Conservation (phyloP, 2,113 vertebrate species). For the Eptesicus fuscus region DNA sequence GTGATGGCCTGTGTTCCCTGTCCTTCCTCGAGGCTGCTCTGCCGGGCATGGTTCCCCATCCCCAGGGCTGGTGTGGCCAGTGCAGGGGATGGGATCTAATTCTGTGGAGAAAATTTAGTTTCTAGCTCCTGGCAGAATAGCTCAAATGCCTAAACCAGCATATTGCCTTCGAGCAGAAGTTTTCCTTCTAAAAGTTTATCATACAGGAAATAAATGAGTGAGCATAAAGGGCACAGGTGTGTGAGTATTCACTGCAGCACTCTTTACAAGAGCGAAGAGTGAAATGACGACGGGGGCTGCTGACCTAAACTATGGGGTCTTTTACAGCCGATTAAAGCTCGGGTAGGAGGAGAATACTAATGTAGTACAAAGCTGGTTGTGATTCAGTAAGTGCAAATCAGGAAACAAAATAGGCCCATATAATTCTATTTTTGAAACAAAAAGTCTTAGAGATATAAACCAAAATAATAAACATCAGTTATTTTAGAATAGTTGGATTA, state of each 20-base stretch:
- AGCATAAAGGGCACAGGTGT: background rate
- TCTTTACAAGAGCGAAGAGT: background rate
- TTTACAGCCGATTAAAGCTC: background rate
- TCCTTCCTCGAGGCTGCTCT: background rate
- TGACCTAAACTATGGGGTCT: background rate
- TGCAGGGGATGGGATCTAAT: background rate
- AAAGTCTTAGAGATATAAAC: background rate
- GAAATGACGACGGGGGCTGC: background rate
- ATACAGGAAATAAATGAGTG: background rate
- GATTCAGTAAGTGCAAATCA: background rate
- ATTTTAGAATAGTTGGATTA: background rate
- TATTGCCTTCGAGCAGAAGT: background rate
- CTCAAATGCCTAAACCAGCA: background rate
- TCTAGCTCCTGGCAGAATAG: background rate
- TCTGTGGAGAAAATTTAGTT: background rate
- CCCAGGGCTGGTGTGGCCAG: background rate
- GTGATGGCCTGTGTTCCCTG: background rate
- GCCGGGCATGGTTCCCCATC: background rate
- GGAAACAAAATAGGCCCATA: background rate
- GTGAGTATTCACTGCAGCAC: background rate
- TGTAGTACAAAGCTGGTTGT: background rate
- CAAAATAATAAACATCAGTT: background rate
- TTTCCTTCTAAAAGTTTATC: conserved; percentile 4
- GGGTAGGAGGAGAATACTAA: background rate
- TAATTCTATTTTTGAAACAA: background rate